phyloP scores from a whole-genome alignment of 2,113 vertebrate genomes.

The Boleophthalmus pectinirostris region DNA sequence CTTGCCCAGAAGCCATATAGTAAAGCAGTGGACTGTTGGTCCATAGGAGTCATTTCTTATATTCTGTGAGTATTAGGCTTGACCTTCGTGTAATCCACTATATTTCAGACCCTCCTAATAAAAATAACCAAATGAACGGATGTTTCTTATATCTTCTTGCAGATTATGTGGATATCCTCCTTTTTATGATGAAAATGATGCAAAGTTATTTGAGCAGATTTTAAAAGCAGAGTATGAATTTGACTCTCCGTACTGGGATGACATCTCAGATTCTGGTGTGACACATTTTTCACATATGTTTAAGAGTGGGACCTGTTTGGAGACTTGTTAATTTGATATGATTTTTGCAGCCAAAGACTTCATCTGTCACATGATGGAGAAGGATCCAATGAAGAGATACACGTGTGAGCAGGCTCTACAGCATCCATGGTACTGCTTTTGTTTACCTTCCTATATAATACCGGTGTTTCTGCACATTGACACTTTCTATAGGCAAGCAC shows the following conservation, averaged over 20 bases:
- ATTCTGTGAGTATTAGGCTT: slow-evolving; percentile 85
- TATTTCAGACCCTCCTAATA: not conserved
- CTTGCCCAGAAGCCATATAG: slow-evolving; percentile 97
- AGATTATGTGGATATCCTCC: slow-evolving; percentile 97
- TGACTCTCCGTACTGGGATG: slow-evolving; percentile 98
- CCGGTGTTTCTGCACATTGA: not conserved
- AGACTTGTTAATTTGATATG: not conserved
- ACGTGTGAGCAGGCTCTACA: slow-evolving; percentile 95
- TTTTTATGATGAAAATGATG: slow-evolving; percentile 96
- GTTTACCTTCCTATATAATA: not conserved
- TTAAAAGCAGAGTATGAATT: slow-evolving; percentile 96
- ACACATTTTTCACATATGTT: not conserved
- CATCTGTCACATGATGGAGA: slow-evolving; percentile 96
- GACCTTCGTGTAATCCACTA: not conserved
- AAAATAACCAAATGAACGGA: not conserved
- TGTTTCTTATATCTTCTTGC: slow-evolving; percentile 12
- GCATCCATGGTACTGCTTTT: slow-evolving; percentile 87
- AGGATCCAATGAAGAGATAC: slow-evolving; percentile 88
- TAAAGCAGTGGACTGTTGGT: slow-evolving; percentile 99
- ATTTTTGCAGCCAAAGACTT: slow-evolving; percentile 91
- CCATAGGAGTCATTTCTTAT: slow-evolving; percentile 96
- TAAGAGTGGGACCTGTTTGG: not conserved
- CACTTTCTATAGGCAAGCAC: not conserved
- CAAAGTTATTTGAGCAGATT: slow-evolving; percentile 98
- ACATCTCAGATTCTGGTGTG: slow-evolving; percentile 96